Evolutionary conservation across 2,888 invertebrate genomes (phyloP), one percentile per base, ranked within the genome.

Genomic region (Sycophila texana): DNA sequence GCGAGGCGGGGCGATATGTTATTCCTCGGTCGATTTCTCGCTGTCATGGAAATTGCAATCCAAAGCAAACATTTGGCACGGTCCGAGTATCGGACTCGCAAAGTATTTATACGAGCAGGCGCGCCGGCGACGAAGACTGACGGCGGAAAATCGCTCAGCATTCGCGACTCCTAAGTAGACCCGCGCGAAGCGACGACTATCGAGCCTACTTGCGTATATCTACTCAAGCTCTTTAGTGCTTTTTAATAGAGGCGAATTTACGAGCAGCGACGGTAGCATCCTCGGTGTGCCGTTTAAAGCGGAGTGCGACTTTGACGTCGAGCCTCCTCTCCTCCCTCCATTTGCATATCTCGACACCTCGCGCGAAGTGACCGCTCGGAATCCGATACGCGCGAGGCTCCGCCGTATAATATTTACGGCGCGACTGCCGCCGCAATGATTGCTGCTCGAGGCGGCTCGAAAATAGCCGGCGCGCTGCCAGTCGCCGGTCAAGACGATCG

Each of bases 331-430:
- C 49, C n/a, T n/a, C 47, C 51, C 14, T 55, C 16, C 16, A 73
- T 77, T 76, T 76, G 61, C 76, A 76, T 76, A 76, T 77, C 77
- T 70, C 74, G 74, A 71, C 79, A 71, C 65, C 74, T 70, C 12
- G n/a, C 12, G n/a, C 39, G 22, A 16, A 53, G 22, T 16, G 60
- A 58, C 51, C 53, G 47, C 61, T 67, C n/a, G 58, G 51, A 78
- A 74, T 68, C 61, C 55, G 67, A 71, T 73, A 61, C 51, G 49
- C 63, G 49, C 30, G 20, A 22, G 10, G 3, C 14, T 2, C 14
- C 20, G 16, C 14, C 39, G 55, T 49, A 22, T 26, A 58, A 71
- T 66, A 71, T 70, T 67, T 67, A 67, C 53, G 60, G 16, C 26
- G 49, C 20, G 60, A 39, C 13, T 55, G 26, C 4, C 16, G 61